Conservation (phyloP, 2,888 invertebrate genomes). For the Andricus quercusramuli region DNA sequence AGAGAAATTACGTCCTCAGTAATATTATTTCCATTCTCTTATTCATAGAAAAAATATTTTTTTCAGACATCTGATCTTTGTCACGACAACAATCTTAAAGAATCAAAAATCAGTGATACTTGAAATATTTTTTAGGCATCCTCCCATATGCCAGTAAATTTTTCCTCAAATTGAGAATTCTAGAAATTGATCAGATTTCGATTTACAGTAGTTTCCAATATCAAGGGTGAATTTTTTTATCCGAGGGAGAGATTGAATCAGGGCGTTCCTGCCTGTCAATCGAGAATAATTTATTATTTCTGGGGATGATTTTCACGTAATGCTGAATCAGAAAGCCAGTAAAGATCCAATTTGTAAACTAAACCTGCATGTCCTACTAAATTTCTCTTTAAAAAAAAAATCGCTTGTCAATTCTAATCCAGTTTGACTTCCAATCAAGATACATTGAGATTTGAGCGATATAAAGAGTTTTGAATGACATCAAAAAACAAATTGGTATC, state of each 20-base stretch:
- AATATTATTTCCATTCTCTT: too few relatives aligned
- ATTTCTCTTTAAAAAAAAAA: too few relatives aligned
- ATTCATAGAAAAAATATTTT: too few relatives aligned
- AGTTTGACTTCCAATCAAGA: background rate
- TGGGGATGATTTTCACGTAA: background rate
- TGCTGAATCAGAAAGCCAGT: background rate
- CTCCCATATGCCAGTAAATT: background rate
- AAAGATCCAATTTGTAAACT: background rate
- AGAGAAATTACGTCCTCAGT: too few relatives aligned
- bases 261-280: background rate
- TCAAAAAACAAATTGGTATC: background rate
- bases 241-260: background rate
- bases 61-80: too few relatives aligned
- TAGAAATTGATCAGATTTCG: background rate
- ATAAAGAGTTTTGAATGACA: background rate
- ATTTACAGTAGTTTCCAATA: background rate
- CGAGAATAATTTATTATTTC: background rate
- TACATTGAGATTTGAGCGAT: background rate
- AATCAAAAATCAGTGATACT: too few relatives aligned
- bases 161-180: background rate
- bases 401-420: too few relatives aligned
- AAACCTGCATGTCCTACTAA: too few relatives aligned
- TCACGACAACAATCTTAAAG: too few relatives aligned
- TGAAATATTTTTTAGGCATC: too few relatives aligned
- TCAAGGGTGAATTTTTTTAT: background rate